Evolutionary conservation across 2,888 invertebrate genomes (phyloP), one percentile per base, ranked within the genome.

Genomic region (Beris chalybata): DNA sequence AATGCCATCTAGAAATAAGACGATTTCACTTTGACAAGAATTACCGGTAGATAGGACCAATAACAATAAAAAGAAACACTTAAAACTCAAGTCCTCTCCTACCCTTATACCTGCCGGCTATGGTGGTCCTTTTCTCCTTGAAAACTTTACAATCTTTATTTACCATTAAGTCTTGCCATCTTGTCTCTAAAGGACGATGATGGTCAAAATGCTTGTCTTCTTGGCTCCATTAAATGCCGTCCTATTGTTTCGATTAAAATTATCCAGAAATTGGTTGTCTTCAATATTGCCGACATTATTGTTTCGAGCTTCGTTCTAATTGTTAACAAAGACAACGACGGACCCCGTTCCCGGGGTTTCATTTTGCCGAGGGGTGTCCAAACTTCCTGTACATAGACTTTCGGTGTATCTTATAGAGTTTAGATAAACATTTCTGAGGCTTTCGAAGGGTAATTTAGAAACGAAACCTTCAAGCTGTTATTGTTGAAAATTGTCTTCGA

Each of bases 401-500:
- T 12, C 13, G 52, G 50, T 13, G 13, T n/a, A 2, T 7, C 50
- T 29, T 52, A 22, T 22, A 15, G 30, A 48, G 13, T n/a, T 15
- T 11, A 52, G 29, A 52, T 22, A 12, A 31, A 5, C 30, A 54
- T 54, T 54, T 54, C 5, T 54, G 12, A 54, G 29, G 54, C 45
- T 9, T 38, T 4, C 45, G 30, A 22, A 48, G 58, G 58, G 30
- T 47, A 47, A 59, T 59, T 48, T 31, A 7, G n/a, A 43, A 31
- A 30, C n/a, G 58, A 48, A 59, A 47, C 58, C 31, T 47, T 59
- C 54, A 43, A 55, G 45, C 63, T 50, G 48, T 54, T 59, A 67
- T 67, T 64, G 67, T 63, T 68, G 65, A 61, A 68, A 68, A 68
- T 68, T 65, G 68, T 68, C 61, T 65, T 65, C 65, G 68, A 65